Percentiles rank a stretch among this genome's conserved stretches.
Evolutionary conservation across 2,797 vertebrate species (phyloP).

Genomic region (Sardinella longiceps): DNA sequence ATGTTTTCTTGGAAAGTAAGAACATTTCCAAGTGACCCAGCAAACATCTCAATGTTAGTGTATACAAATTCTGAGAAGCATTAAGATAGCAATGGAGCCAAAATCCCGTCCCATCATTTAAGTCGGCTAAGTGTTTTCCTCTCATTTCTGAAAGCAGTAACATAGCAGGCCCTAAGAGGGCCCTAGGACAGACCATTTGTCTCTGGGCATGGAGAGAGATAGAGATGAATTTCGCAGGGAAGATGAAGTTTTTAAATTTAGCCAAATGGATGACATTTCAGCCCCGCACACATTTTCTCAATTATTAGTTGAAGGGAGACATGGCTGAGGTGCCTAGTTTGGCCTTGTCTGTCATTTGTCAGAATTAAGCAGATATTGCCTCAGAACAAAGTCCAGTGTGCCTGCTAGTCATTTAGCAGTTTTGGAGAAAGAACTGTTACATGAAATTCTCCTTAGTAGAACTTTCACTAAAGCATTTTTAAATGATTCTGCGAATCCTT

Average conservation of each 20-base stretch:
- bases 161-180: neutral
- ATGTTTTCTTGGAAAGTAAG: too few relatives aligned
- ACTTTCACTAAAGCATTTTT: neutral
- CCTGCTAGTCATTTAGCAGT: neutral
- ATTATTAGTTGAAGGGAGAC: constrained; percentile 6
- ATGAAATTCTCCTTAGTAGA: neutral
- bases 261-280: constrained; percentile 17
- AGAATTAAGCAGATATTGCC: neutral
- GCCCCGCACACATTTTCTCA: neutral
- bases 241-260: constrained; percentile 14
- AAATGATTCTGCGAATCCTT: neutral
- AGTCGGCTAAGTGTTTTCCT: neutral
- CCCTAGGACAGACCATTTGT: neutral
- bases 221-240: neutral
- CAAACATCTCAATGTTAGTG: too few relatives aligned
- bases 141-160: neutral
- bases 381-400: neutral
- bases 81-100: neutral
- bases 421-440: neutral
- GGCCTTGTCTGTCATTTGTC: neutral
- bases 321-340: neutral
- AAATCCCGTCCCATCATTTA: neutral
- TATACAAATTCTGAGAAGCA: neutral
- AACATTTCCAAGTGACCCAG: too few relatives aligned
- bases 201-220: neutral